Evolutionary conservation across 64 coral and sea anemone genomes (phyloP).

Genomic region (Dendrophyllia cribrosa): DNA sequence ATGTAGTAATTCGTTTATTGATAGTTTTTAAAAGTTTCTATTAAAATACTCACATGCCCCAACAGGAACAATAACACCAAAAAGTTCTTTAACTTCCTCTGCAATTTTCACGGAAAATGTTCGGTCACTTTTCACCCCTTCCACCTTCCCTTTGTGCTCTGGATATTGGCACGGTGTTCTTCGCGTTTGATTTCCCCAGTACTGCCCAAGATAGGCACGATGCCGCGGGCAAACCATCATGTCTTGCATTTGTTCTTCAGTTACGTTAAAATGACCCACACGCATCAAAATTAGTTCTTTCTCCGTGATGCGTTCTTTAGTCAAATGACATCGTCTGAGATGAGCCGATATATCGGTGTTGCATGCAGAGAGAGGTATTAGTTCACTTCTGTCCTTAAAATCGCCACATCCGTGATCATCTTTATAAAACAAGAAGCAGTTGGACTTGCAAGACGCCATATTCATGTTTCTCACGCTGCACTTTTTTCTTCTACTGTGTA

Average conservation of each 20-base stretch:
- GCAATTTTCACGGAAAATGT: neutral
- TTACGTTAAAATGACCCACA: neutral
- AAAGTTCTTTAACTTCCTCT: neutral
- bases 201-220: neutral
- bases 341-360: neutral
- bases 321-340: slow-evolving; percentile 21
- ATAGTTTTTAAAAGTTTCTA: neutral
- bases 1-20: neutral
- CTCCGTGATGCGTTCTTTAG: neutral
- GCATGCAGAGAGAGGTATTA: neutral
- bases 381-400: neutral
- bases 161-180: neutral
- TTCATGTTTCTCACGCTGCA: no score
- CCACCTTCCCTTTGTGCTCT: neutral
- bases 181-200: neutral
- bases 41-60: neutral
- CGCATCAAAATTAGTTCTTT: neutral
- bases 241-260: neutral
- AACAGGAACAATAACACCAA: neutral
- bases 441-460: slow-evolving; percentile 9
- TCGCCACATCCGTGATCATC: slow-evolving; percentile 11
- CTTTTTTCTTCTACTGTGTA: no score
- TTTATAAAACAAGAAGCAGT: slow-evolving; percentile 29
- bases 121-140: neutral
- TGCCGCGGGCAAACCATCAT: neutral